Base-by-base conservation (phyloP, 1,140 invertebrate species). In the Drosophila tristis region DNA sequence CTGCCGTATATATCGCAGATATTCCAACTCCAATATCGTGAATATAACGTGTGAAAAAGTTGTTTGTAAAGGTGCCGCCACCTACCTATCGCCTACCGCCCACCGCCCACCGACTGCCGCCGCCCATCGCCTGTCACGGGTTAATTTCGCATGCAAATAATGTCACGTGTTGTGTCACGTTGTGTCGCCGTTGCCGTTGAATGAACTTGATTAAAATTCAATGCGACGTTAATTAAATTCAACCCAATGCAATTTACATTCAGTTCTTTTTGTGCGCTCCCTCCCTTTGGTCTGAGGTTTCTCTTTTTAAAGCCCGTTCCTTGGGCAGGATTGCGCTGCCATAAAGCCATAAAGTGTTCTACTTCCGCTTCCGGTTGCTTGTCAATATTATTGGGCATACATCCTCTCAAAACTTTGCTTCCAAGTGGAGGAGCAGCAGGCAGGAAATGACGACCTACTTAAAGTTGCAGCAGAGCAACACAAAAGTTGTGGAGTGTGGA, bases 191-290 rank as follows among this genome's bases (percentile, higher is more conserved):
- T 39, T 39, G 72, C 72, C 71, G 70, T 74, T 87, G 78, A 86
- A 86, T 86, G 82, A 86, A 86, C 82, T 86, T 86, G 82, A 86
- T 86, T 86, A 86, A 87, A 87, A 87, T 82, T 82, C 82, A 87
- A 87, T 86, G 78, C 60, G 84, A 86, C 79, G 82, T 86, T 86
- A 87, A 87, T 86, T 86, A 86, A 86, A 87, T 86, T 86, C 76
- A 72, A 13, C 65, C 71, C 78, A 82, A 87, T 87, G 82, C 74
- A 82, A 82, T 86, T 87, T 75, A 57, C 82, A 75, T 48, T 45
- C 61, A 39, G 43, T 42, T 63, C 61, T 59, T 61, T 58, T 39
- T 39, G 2, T 44, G 48, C 29, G 0, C 16, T 1, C 13, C 11
- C 2, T 4, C 26, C 23, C 11, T 56, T 44, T 53, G 25, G 1